Base-by-base conservation (phyloP, 35 echinoderm and acorn worm species). In the Ophioderma brevispina region DNA sequence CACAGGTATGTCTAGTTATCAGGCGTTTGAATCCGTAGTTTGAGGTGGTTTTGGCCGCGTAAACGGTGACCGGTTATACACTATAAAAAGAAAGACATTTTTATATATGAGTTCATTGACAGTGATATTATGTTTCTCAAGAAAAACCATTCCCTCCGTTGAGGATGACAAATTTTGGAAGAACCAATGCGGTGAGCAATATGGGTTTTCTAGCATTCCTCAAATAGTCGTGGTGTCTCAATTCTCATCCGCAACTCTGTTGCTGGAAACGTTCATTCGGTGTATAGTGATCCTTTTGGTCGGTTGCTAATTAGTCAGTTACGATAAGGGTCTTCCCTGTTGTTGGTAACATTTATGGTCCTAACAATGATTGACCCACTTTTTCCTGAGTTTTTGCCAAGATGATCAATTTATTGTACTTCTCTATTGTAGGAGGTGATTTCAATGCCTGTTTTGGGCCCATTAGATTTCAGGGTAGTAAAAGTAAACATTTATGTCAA, bases 201-300 rank as follows among this genome's bases (percentile, higher is more conserved):
- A 28, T 77, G 76, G 85, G 85, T 87, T 87, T 87, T 36, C 85
- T 18, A 87, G 64, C 56, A 8, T 28, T 87, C 85, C 28, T 87
- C 85, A 0, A 87, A 87, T 77, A 87, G 85, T 49, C 3, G 85
- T 19, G 85, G 85, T 21, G 85, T 87, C 18, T 59, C 35, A 28
- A 77, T 87, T 39, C 39, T 87, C 14, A 75, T 77, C 30, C 33
- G 85, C 37, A 87, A 77, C 13, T 76, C 85, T 28, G 36, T 87
- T 33, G 31, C 85, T 13, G 31, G 38, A 1, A 42, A 39, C 31
- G 18, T 76, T 33, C 52, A 87, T 37, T 87, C 85, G 31, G 19
- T 70, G 11, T 40, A 39, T 77, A 76, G 75, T 87, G 85, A 87
- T 39, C 85, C 85, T 31, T 28, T 39, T 77, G 63, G 85, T 5